Conservation (phyloP, 2,888 invertebrate genomes). For the Entomobrya proxima region DNA sequence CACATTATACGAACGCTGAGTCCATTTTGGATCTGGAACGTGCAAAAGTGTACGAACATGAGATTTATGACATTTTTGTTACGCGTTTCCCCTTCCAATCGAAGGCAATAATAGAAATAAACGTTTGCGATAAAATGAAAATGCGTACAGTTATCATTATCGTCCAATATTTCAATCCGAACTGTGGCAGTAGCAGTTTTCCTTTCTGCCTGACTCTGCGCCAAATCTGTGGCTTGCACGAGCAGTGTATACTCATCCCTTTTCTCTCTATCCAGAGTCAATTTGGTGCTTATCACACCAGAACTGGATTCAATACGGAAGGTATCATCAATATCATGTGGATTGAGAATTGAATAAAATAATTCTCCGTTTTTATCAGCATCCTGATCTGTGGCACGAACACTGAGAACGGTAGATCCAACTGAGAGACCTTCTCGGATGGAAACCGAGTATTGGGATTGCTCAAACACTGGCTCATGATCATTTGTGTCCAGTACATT, state of each 20-base stretch:
- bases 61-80: neutral
- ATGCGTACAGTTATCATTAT: slow-evolving; percentile 80
- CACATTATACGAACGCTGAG: slow-evolving; percentile 91
- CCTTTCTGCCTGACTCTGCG: slow-evolving; percentile 85
- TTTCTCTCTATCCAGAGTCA: slow-evolving; percentile 90
- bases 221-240: slow-evolving; percentile 89
- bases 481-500: slow-evolving; percentile 97
- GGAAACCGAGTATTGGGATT: slow-evolving; percentile 91
- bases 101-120: neutral
- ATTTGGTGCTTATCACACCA: slow-evolving; percentile 90
- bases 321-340: slow-evolving; percentile 85
- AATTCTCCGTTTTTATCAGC: slow-evolving; percentile 92
- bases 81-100: neutral
- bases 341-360: slow-evolving; percentile 78
- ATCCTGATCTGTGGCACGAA: slow-evolving; percentile 95
- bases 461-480: slow-evolving; percentile 94
- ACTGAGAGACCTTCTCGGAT: slow-evolving; percentile 92
- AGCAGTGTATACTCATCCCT: slow-evolving; percentile 89
- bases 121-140: neutral
- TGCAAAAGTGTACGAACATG: neutral
- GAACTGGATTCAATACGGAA: slow-evolving; percentile 89
- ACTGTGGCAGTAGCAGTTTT: slow-evolving; percentile 90
- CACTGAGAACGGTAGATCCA: slow-evolving; percentile 90
- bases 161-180: slow-evolving; percentile 89
- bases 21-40: slow-evolving; percentile 85